These are phyloP conservation scores for Lacerta bilineata DNA, from an alignment of 2,797 vertebrate species.

Conservation along the genomic window DNA sequence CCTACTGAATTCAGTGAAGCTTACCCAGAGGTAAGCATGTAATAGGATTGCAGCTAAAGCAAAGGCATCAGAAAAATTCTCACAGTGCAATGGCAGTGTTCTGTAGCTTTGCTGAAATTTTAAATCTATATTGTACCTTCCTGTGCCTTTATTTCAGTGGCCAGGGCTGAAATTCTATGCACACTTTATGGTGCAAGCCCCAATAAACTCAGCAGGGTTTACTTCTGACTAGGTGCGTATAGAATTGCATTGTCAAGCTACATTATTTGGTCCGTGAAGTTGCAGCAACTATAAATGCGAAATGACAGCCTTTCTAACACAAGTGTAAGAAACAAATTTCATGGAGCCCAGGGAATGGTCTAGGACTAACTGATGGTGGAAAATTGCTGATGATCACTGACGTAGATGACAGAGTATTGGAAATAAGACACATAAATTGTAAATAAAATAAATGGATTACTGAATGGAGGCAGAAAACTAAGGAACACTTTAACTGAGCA, in stretches of 20 bases:
- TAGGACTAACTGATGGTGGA: background rate
- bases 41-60: background rate
- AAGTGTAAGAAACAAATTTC: background rate
- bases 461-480: constrained; percentile 20
- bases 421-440: background rate
- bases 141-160: background rate
- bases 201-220: background rate
- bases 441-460: background rate
- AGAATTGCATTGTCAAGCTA: background rate
- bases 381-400: background rate
- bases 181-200: background rate
- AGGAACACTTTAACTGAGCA: background rate
- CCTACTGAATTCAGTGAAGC: too few species aligned
- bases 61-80: background rate
- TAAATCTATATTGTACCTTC: background rate
- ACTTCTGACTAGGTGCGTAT: background rate
- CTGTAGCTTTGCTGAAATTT: background rate
- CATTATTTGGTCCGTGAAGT: background rate
- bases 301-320: background rate
- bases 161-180: background rate
- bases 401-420: background rate
- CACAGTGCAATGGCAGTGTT: background rate
- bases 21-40: background rate
- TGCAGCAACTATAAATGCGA: background rate
- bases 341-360: background rate